Conservation (phyloP, 2,888 invertebrate species). For the Empis livida region DNA sequence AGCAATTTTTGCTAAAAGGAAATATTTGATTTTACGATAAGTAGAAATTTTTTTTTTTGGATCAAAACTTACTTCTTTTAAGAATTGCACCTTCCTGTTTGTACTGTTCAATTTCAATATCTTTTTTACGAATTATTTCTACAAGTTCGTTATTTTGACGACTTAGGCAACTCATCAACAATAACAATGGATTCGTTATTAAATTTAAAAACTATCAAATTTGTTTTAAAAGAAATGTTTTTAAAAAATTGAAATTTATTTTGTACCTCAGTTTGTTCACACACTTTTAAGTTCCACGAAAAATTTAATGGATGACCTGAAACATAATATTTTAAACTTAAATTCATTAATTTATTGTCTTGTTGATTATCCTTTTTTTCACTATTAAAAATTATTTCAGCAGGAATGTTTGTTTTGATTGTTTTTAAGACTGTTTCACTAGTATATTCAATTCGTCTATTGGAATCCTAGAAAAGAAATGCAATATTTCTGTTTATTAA, state of each 20-base stretch:
- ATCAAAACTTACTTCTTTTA: constrained; percentile 19
- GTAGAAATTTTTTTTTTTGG: neutral
- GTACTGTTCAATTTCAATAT: constrained; percentile 27
- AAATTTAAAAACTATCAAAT: constrained; percentile 22
- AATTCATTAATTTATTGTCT: neutral
- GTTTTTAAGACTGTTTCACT: constrained; percentile 15
- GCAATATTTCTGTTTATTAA: neutral
- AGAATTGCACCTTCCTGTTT: constrained; percentile 23
- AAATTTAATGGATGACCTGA: constrained; percentile 17
- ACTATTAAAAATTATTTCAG: constrained; percentile 5
- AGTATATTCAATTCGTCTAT: constrained; percentile 25
- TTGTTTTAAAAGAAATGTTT: too few relatives aligned
- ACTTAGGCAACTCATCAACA: constrained; percentile 13
- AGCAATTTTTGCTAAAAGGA: constrained; percentile 2
- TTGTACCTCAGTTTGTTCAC: constrained; percentile 8
- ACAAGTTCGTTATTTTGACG: constrained; percentile 17
- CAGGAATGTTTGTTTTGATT: constrained; percentile 11
- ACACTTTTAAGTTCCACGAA: constrained; percentile 20
- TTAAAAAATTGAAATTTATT: too few relatives aligned
- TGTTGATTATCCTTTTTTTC: neutral
- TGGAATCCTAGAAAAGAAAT: constrained; percentile 17
- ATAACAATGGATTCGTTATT: constrained; percentile 16
- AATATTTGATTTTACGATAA: neutral
- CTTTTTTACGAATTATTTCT: constrained; percentile 23
- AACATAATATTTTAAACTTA: constrained; percentile 23